A percentile compares a stretch with the other conserved stretches of the same genome.
phyloP scores from a whole-genome alignment of 2,113 vertebrate species.

The Eptesicus fuscus region DNA sequence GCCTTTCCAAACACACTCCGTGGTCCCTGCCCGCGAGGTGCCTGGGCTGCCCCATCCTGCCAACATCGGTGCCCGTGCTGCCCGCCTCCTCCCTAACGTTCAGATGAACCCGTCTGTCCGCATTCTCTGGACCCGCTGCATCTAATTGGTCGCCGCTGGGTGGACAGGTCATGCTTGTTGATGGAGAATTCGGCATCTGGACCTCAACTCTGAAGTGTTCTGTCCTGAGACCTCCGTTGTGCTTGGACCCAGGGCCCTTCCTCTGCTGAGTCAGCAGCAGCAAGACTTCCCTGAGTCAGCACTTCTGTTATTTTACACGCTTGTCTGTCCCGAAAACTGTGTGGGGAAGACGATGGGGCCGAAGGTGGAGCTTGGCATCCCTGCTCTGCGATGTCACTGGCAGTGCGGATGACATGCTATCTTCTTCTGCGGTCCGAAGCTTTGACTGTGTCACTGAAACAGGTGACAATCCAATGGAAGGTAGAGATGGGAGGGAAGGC shows the following conservation, averaged over 20 bases:
- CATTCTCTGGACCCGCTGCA: accelerated
- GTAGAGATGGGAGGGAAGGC: not conserved
- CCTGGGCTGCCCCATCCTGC: not conserved
- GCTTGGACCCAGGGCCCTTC: not conserved
- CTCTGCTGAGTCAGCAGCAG: not conserved
- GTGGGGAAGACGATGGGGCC: not conserved
- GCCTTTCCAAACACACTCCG: not conserved
- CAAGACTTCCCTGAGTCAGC: not conserved
- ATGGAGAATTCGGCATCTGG: not conserved
- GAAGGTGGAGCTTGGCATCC: not conserved
- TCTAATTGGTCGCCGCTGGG: accelerated
- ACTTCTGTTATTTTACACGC: not conserved
- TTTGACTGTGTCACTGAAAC: not conserved
- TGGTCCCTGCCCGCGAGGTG: accelerated
- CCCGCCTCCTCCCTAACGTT: not conserved
- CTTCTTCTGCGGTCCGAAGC: not conserved
- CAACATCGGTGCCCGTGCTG: not conserved
- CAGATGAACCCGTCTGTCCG: not conserved
- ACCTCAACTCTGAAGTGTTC: not conserved
- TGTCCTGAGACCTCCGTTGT: accelerated
- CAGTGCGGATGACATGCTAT: not conserved
- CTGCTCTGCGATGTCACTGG: not conserved
- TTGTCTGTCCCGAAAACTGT: accelerated
- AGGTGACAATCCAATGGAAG: not conserved
- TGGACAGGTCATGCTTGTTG: accelerated